Base-by-base conservation (phyloP, 2,113 vertebrate genomes). In the Gymnogyps californianus region DNA sequence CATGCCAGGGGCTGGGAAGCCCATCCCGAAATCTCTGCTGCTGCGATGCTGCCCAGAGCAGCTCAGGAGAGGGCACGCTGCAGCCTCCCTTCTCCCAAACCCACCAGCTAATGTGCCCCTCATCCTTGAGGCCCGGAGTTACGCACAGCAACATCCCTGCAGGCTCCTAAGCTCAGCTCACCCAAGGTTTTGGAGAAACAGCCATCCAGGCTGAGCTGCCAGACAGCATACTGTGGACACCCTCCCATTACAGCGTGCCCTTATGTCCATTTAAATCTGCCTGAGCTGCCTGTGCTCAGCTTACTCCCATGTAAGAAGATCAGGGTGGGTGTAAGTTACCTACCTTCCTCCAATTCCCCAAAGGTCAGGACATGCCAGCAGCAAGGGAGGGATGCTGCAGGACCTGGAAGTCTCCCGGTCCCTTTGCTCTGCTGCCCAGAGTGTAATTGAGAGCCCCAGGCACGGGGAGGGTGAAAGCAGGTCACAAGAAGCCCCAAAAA, bases 91-190 rank as follows among this genome's bases (percentile, higher is more conserved):
- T 5, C 44, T 46, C 64, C 67, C 38, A 38, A 9, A 31, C 1
- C 31, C 28, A 57, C 19, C 20, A 18, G 26, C 34, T 14, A 9
- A 13, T 0, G 0, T 1, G 0, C 1, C 25, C 58, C 78, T 21
- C 4, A 0, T 13, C 64, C 78, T 4, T 0, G 0, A 65, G 69
- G 49, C 16, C 36, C 4, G 1, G 31, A 29, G 31, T 32, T 13
- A 13, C 6, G 2, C 47, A 32, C 21, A 4, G 47, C 13, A 13
- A 25, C 2, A 5, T 9, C 57, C 66, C 52, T 19, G 25, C 55
- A 28, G 44, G 51, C 36, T 65, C 38, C 61, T 22, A 2, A 58
- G 69, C 54, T 59, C 75, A 11, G 78, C 59, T 72, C 32, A 54
- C 18, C 59, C 52, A 10, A 38, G 67, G 22, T 24, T 55, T 7